phyloP scores from a whole-genome alignment of 2,888 invertebrate genomes.

The Tetragnatha montana region DNA sequence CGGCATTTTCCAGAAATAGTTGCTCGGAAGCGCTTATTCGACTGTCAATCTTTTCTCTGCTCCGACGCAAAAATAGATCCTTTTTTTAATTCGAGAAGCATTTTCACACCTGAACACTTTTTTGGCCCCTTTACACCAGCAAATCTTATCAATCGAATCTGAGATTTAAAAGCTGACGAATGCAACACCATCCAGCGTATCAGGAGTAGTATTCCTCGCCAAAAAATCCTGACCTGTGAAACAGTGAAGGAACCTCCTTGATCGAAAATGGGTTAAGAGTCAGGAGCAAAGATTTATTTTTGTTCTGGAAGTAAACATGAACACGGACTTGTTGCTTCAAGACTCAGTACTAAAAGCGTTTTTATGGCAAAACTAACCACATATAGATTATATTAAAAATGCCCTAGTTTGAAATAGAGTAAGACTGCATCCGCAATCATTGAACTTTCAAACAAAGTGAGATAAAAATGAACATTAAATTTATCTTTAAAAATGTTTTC shows the following conservation, averaged over 20 bases:
- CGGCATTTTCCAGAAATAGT: too few relatives aligned
- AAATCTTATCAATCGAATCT: conserved; percentile 15
- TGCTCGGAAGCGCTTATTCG: too few relatives aligned
- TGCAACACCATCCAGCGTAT: conserved; percentile 18
- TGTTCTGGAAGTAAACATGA: background rate
- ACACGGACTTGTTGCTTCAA: conserved; percentile 1
- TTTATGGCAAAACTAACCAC: too few relatives aligned
- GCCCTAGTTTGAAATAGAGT: too few relatives aligned
- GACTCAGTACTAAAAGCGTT: background rate
- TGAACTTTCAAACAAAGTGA: conserved; percentile 1
- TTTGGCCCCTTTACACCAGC: background rate
- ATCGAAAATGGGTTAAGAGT: background rate
- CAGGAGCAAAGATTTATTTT: background rate
- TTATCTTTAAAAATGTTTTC: too few relatives aligned
- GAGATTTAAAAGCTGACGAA: conserved; percentile 16
- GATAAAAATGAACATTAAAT: conserved; percentile 7
- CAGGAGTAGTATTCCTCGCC: background rate
- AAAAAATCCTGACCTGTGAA: conserved; percentile 15
- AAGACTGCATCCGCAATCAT: too few relatives aligned
- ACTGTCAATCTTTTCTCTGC: too few relatives aligned
- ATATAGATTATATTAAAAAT: too few relatives aligned
- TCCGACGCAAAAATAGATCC: too few relatives aligned
- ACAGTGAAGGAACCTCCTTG: conserved; percentile 5
- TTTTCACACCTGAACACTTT: background rate
- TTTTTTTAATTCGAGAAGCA: too few relatives aligned